Evolutionary conservation across 2,797 vertebrate species (phyloP), one percentile per base, ranked within the genome.

Genomic region (Mus caroli): DNA sequence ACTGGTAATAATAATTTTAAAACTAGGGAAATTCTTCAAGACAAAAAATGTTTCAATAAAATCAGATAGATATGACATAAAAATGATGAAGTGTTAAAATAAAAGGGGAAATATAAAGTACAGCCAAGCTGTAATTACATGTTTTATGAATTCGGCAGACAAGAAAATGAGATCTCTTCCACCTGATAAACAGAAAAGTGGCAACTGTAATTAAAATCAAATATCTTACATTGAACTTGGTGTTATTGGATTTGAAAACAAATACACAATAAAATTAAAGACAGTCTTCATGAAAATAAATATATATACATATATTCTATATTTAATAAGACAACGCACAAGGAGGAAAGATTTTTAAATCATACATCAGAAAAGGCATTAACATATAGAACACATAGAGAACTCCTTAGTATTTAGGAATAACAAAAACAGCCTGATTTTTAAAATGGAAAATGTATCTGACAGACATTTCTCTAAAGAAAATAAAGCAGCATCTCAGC

Each of bases 151-250:
- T 64, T 95, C 46, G 52, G 26, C 50, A 88, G 58, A 64, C 58
- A 88, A n/a, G 93, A 88, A 91, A 85, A 62, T 80, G 22, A 83
- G 20, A 75, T 78, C 69, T 71, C n/a, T 93, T 93, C 87, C 64
- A 84, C 28, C n/a, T 17, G 28, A 58, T 78, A 43, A 89, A 78
- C 40, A 95, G 85, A 95, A 60, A 95, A 96, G 58, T 73, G 80
- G 56, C 76, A 73, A 89, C 34, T 92, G 15, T 94, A 96, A 97
- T 89, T 82, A 95, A 83, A 94, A 56, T 97, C 78, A 83, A 71
- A 37, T 96, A 73, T 75, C 95, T 94, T 37, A 7, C 28, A 15
- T 90, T 90, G 37, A 17, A 73, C 82, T 94, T 94, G 69, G 77
- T 83, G 60, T 84, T n/a, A 78, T 58, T 84, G 64, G 6, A 26